Evolutionary conservation across 2,888 invertebrate genomes (phyloP).

Genomic region (Ectemnius lituratus): DNA sequence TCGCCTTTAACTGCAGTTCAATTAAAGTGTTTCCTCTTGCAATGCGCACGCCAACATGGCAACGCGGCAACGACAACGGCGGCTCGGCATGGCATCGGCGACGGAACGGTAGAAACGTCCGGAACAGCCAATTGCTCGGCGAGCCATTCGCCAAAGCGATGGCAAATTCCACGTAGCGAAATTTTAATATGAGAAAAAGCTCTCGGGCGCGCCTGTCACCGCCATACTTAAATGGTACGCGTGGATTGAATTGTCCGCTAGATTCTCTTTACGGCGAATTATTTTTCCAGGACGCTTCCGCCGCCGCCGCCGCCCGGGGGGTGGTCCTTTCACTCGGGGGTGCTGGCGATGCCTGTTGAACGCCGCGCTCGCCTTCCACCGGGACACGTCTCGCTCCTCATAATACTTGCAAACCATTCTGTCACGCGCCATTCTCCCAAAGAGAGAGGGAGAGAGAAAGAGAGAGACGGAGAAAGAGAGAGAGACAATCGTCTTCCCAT

Average conservation of each 20-base stretch:
- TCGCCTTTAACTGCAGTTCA: too few species aligned
- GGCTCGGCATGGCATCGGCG: too few species aligned
- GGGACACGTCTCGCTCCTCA: constrained; percentile 12
- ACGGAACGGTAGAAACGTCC: too few species aligned
- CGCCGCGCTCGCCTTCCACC: neutral
- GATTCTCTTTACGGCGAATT: constrained; percentile 2
- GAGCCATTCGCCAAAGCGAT: too few species aligned
- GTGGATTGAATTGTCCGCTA: constrained; percentile 1
- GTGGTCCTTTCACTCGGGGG: neutral
- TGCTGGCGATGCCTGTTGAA: constrained; percentile 8
- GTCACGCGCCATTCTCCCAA: constrained; percentile 22
- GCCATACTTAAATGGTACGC: constrained; percentile 1
- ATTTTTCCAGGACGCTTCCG: constrained; percentile 2
- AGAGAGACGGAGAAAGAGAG: neutral
- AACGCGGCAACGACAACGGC: too few species aligned
- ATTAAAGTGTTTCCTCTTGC: too few species aligned
- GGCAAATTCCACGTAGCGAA: neutral
- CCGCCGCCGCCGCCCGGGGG: too few species aligned
- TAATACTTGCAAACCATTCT: constrained; percentile 42
- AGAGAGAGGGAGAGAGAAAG: neutral
- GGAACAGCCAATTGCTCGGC: too few species aligned
- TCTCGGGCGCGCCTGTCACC: neutral
- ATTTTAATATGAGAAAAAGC: neutral
- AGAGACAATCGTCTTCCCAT: constrained; percentile 24
- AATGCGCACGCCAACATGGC: too few species aligned